Conservation (phyloP, 1,140 invertebrate genomes). For the Aphelenchoides besseyi region DNA sequence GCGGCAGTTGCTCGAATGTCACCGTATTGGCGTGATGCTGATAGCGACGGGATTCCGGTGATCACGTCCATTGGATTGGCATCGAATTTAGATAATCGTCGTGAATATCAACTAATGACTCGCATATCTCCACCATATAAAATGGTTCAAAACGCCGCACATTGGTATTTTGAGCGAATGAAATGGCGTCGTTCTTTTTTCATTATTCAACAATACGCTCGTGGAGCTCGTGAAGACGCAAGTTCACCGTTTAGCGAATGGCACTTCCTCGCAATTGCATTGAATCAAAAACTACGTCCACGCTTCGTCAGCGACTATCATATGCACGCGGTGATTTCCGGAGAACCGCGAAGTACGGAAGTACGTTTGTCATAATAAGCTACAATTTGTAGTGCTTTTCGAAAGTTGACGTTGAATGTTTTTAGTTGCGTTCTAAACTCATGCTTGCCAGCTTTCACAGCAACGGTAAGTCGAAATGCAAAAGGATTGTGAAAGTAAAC, state of each 20-base stretch:
- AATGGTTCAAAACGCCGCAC: constrained; percentile 71
- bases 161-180: constrained; percentile 71
- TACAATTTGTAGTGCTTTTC: too few relatives aligned
- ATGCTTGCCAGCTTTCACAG: too few relatives aligned
- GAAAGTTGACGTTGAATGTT: too few relatives aligned
- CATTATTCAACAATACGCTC: constrained; percentile 64
- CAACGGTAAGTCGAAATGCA: too few relatives aligned
- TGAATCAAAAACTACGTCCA: constrained; percentile 36
- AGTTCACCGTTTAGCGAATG: constrained; percentile 54
- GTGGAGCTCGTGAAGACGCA: not conserved
- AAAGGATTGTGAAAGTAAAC: too few relatives aligned
- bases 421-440: too few relatives aligned
- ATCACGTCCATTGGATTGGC: constrained; percentile 79
- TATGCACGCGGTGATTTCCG: too few relatives aligned
- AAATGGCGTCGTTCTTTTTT: constrained; percentile 69
- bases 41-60: constrained; percentile 69
- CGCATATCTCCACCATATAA: constrained; percentile 79
- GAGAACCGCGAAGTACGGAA: too few relatives aligned
- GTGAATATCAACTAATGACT: constrained; percentile 74
- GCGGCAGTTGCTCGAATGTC: constrained; percentile 60
- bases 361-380: too few relatives aligned
- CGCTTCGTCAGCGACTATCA: constrained; percentile 28
- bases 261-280: constrained; percentile 53
- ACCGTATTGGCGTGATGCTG: constrained; percentile 34
- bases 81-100: constrained; percentile 72